Evolutionary conservation across 1,140 invertebrate species (phyloP).

Genomic region (Lepidotrigona ventralis): DNA sequence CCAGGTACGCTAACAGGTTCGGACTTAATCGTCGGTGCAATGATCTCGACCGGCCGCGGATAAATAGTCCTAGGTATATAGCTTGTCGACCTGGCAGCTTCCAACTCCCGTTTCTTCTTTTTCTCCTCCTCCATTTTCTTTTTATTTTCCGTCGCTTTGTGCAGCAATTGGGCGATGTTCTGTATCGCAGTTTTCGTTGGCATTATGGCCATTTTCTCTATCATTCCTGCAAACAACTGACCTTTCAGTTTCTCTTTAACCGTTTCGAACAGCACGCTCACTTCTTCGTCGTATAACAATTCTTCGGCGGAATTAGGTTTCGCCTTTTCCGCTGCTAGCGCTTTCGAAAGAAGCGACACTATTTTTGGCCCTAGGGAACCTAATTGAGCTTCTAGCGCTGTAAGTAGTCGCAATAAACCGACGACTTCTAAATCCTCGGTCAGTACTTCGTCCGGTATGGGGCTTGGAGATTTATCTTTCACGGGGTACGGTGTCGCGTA

Average conservation of each 20-base stretch:
- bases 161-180: conserved; percentile 85
- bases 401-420: conserved; percentile 86
- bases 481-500: conserved; percentile 72
- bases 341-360: conserved; percentile 86
- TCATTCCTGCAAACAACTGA: conserved; percentile 87
- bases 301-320: conserved; percentile 87
- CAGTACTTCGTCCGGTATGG: conserved; percentile 66
- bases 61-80: conserved; percentile 68
- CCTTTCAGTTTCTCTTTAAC: conserved; percentile 92
- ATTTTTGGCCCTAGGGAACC: conserved; percentile 90
- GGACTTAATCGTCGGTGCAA: conserved; percentile 66
- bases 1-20: conserved; percentile 83
- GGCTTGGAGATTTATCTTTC: conserved; percentile 71
- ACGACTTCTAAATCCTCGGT: conserved; percentile 80
- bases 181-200: conserved; percentile 83
- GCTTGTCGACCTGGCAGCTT: conserved; percentile 63
- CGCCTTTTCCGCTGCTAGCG: conserved; percentile 88
- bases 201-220: conserved; percentile 83
- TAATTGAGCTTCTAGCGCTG: conserved; percentile 89
- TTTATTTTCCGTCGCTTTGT: conserved; percentile 82
- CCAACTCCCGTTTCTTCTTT: conserved; percentile 69
- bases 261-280: conserved; percentile 89
- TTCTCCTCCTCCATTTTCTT: conserved; percentile 80
- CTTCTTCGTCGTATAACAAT: conserved; percentile 85
- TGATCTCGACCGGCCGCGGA: conserved; percentile 63